Percentiles rank a stretch among this genome's conserved stretches.
These are phyloP conservation scores for Pelodytes ibericus DNA, from an alignment of 2,797 vertebrate species.

Conservation along the genomic window DNA sequence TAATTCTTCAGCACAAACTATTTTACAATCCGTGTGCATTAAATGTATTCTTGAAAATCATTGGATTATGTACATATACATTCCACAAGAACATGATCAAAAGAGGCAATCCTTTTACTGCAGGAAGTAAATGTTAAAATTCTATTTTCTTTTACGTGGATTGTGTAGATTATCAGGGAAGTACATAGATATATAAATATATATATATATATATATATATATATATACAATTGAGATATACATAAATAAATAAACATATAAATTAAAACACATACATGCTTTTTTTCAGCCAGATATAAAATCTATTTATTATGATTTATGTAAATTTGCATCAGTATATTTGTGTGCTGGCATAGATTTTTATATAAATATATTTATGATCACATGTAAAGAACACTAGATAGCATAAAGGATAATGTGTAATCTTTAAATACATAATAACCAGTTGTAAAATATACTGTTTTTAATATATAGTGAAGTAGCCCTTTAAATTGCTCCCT, in stretches of 20 bases:
- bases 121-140: constrained; percentile 75
- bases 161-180: constrained; percentile 82
- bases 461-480: too few species aligned
- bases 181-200: constrained; percentile 65
- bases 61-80: constrained; percentile 76
- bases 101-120: constrained; percentile 74
- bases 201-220: constrained; percentile 67
- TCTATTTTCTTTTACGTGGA: constrained; percentile 74
- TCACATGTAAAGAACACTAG: background rate
- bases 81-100: constrained; percentile 73
- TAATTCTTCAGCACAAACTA: constrained; percentile 59
- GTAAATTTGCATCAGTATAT: constrained; percentile 79
- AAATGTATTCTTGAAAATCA: constrained; percentile 62
- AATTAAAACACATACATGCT: too few species aligned
- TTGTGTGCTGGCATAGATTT: constrained; percentile 76
- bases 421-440: too few species aligned
- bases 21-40: constrained; percentile 64
- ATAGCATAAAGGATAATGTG: too few species aligned
- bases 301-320: constrained; percentile 80
- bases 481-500: too few species aligned
- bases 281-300: constrained; percentile 62
- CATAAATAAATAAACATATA: too few species aligned
- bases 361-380: constrained; percentile 23
- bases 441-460: too few species aligned
- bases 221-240: background rate